phyloP scores from a whole-genome alignment of 2,888 invertebrate genomes.

The Osedax fenrisi region DNA sequence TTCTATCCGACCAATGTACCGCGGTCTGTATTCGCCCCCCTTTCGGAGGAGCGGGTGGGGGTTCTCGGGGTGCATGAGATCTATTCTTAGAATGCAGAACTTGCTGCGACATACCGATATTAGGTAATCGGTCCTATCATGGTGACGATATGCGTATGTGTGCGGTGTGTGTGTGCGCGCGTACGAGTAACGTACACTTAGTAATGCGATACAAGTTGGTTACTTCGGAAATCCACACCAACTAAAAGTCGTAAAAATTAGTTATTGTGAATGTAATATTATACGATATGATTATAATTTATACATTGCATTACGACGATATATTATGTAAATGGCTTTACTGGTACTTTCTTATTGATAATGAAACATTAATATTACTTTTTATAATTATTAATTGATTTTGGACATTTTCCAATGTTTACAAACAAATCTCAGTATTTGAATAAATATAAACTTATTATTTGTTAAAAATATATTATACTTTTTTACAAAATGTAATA shows the following conservation, averaged over 20 bases:
- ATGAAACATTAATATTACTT: not conserved
- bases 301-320: no score
- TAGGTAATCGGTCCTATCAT: no score
- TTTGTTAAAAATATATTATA: not conserved
- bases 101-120: not conserved
- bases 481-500: no score
- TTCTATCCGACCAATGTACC: slow-evolving; percentile 51
- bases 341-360: no score
- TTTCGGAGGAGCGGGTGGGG: not conserved
- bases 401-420: not conserved
- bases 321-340: no score
- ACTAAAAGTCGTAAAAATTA: no score
- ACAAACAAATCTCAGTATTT: not conserved
- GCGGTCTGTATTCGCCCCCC: not conserved
- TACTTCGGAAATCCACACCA: no score
- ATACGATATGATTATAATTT: not conserved
- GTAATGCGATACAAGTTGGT: no score
- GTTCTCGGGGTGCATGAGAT: not conserved
- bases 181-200: no score
- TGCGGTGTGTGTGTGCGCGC: no score
- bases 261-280: no score
- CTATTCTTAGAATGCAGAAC: not conserved
- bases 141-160: not conserved
- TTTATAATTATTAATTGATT: not conserved
- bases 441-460: not conserved